Percentiles rank a stretch among this genome's conserved stretches.
These are phyloP conservation scores for Drosophila ezoana DNA, from an alignment of 2,888 invertebrate genomes.

Conservation along the genomic window DNA sequence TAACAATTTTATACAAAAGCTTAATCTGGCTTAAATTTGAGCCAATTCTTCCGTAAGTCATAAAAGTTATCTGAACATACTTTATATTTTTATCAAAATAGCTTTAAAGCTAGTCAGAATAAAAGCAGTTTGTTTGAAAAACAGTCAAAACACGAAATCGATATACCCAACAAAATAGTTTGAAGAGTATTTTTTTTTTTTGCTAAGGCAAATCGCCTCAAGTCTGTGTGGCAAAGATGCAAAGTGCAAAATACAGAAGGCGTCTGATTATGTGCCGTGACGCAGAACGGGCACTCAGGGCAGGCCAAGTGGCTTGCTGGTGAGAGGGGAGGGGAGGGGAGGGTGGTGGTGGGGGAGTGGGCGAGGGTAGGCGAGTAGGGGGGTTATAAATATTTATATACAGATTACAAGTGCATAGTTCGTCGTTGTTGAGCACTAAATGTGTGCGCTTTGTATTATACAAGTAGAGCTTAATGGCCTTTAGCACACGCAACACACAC, in stretches of 20 bases:
- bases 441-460: slow-evolving; percentile 76
- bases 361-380: not conserved
- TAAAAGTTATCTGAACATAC: too few species aligned
- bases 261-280: slow-evolving; percentile 68
- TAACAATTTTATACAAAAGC: too few species aligned
- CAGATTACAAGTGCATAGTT: slow-evolving; percentile 67
- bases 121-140: too few species aligned
- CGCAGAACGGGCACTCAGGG: slow-evolving; percentile 41
- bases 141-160: not conserved
- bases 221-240: slow-evolving; percentile 22
- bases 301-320: not conserved
- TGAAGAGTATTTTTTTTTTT: slow-evolving; percentile 3
- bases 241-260: slow-evolving; percentile 55
- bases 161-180: not conserved
- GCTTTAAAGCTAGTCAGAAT: too few species aligned
- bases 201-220: slow-evolving; percentile 16
- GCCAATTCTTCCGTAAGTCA: too few species aligned
- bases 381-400: slow-evolving; percentile 70
- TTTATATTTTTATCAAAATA: too few species aligned
- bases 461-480: slow-evolving; percentile 80
- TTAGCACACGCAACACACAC: slow-evolving; percentile 55
- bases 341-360: not conserved
- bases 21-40: too few species aligned
- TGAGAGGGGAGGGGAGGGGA: not conserved
- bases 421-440: slow-evolving; percentile 60